phyloP scores from a whole-genome alignment of 2,113 vertebrate species.

The Hassar affinis region DNA sequence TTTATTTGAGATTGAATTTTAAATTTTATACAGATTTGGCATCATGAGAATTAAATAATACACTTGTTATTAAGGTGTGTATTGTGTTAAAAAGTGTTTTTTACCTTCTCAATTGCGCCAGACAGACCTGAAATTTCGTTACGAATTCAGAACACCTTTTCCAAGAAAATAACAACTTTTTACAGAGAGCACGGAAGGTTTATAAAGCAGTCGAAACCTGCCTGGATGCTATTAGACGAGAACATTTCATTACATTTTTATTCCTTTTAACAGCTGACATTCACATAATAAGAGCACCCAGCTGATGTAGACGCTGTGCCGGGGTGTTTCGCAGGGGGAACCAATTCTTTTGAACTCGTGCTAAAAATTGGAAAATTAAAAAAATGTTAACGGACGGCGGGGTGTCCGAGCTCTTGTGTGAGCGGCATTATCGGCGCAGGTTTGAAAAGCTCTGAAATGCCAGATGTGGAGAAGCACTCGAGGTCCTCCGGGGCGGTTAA shows the following conservation, averaged over 20 bases:
- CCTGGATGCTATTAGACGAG: not conserved
- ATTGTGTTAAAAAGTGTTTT: too few relatives aligned
- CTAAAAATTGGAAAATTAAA: not conserved
- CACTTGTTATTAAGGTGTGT: not conserved
- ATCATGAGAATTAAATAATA: too few relatives aligned
- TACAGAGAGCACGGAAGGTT: not conserved
- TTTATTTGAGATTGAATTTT: too few relatives aligned
- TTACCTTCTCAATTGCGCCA: too few relatives aligned
- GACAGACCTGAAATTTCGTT: not conserved
- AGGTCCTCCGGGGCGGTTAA: constrained; percentile 14
- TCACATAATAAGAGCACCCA: constrained; percentile 20
- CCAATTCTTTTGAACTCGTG: not conserved
- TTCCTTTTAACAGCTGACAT: constrained; percentile 18
- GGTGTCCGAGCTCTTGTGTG: not conserved
- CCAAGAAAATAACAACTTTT: not conserved
- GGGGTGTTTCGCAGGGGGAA: not conserved
- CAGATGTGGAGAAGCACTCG: constrained; percentile 12
- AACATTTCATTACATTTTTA: not conserved
- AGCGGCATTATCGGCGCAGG: too few relatives aligned
- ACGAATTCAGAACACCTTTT: not conserved
- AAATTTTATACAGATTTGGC: too few relatives aligned
- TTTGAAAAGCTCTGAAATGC: constrained; percentile 38
- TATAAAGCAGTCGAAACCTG: not conserved
- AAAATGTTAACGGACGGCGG: not conserved
- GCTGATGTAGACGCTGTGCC: not conserved